Base-by-base conservation (phyloP, 1,140 invertebrate species). In the Brachystomella parvula region DNA sequence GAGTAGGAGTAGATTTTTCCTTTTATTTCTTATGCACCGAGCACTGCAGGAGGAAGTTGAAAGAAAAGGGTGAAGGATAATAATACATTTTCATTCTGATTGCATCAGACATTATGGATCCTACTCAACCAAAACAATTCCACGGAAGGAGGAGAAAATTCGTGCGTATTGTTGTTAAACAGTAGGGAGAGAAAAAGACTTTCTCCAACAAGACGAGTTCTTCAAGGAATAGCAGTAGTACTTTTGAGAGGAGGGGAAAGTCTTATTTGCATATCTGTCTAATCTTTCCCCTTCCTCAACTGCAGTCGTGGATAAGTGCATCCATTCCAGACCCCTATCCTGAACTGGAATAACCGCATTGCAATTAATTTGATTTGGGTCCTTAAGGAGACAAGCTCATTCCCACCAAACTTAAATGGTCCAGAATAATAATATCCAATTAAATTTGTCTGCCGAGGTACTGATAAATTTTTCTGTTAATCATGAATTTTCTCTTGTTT, bases 31-130 rank as follows among this genome's bases (percentile, higher is more conserved):
- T 33, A 35, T 47, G 24, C 9, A 26, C n/a, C n/a, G 2, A 1
- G 30, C 21, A 24, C 6, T 39, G 60, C n/a, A 61, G 33, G 24
- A 39, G 30, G 12, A 61, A 39, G 24, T 21, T 61, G 60, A 12
- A 3, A 12, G 32, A n/a, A 21, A 12, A 53, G 49, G 12, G 35
- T 39, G 35, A n/a, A n/a, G n/a, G n/a, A n/a, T 19, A 39, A 39
- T 39, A 39, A 39, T 39, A 39, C 49, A 53, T 24, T 53, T 53
- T 39, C 19, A 39, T 39, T 53, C 49, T 53, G 49, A 53, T 53
- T 53, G 49, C 12, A 53, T 12, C 12, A 9, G 49, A 53, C 49
- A 24, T 6, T 24, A 19, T 15, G 49, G 6, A 6, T 53, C 24
- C 49, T 24, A 53, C 21, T 24, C 12, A 26, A 53, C 6, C 49